phyloP scores from a whole-genome alignment of 2,888 invertebrate species.

The Hetaerina titia region DNA sequence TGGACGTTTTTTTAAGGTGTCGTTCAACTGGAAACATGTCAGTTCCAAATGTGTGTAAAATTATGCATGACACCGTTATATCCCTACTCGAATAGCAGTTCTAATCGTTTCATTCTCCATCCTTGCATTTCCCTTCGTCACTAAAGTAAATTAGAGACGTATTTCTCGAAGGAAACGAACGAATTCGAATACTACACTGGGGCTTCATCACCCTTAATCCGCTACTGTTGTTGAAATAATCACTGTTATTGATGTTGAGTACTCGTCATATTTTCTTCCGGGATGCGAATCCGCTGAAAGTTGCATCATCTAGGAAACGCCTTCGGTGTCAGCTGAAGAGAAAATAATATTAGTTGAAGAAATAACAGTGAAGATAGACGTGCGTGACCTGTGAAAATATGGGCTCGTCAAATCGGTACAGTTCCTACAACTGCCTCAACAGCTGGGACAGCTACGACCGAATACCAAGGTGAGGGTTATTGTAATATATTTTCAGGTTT shows the following conservation, averaged over 20 bases:
- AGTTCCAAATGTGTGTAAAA: no score
- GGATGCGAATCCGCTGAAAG: neutral
- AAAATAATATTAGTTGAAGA: neutral
- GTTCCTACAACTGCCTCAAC: conserved; percentile 92
- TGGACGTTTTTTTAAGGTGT: neutral
- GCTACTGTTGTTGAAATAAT: neutral
- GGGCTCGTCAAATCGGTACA: conserved; percentile 89
- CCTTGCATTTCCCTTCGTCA: neutral
- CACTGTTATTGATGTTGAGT: neutral
- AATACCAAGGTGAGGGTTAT: conserved; percentile 87
- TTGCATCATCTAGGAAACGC: neutral
- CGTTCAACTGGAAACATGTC: no score
- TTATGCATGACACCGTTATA: no score
- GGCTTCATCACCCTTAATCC: neutral
- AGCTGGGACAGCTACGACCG: conserved; percentile 95
- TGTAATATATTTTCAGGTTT: neutral
- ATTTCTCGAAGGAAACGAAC: neutral
- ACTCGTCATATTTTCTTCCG: neutral
- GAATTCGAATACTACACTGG: neutral
- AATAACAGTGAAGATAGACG: neutral
- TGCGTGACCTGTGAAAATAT: conserved; percentile 75
- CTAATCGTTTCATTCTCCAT: no score
- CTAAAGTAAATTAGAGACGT: neutral
- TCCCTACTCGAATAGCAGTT: no score
- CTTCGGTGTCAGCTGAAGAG: neutral